Evolutionary conservation across 2,888 invertebrate genomes (phyloP).

Genomic region (Cheilosia scutellata): DNA sequence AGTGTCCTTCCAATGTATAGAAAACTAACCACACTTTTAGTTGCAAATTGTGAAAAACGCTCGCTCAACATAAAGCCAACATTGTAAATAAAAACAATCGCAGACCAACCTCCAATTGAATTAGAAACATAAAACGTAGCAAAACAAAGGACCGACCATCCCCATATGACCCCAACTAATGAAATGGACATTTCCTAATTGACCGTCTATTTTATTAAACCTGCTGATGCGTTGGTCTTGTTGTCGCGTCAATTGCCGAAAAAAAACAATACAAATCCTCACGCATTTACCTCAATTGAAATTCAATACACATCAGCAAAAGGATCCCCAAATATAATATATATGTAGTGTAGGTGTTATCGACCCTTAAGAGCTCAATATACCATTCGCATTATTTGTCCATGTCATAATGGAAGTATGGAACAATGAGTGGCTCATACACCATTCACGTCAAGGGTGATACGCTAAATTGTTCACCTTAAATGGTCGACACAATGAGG

Average conservation of each 20-base stretch:
- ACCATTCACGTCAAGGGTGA: conserved; percentile 16
- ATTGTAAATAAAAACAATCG: too few relatives aligned
- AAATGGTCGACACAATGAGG: conserved; percentile 13
- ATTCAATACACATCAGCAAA: conserved; percentile 2
- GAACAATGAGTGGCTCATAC: not conserved
- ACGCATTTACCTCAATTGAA: conserved; percentile 1
- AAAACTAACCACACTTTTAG: too few relatives aligned
- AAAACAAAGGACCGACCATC: too few relatives aligned
- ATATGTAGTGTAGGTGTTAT: too few relatives aligned
- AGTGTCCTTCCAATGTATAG: too few relatives aligned
- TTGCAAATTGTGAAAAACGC: too few relatives aligned
- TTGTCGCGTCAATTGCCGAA: not conserved
- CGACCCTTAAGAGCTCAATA: not conserved
- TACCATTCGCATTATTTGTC: conserved; percentile 2
- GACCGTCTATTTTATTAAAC: not conserved
- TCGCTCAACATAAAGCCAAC: too few relatives aligned
- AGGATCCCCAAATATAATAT: not conserved
- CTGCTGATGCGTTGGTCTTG: not conserved
- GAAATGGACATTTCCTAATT: not conserved
- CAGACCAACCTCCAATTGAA: too few relatives aligned
- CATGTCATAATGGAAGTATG: conserved; percentile 9
- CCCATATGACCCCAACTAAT: not conserved
- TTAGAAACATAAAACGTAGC: too few relatives aligned
- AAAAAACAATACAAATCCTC: not conserved
- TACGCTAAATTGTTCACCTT: conserved; percentile 32